Conservation (phyloP, 1,140 invertebrate species). For the Ips nitidus region DNA sequence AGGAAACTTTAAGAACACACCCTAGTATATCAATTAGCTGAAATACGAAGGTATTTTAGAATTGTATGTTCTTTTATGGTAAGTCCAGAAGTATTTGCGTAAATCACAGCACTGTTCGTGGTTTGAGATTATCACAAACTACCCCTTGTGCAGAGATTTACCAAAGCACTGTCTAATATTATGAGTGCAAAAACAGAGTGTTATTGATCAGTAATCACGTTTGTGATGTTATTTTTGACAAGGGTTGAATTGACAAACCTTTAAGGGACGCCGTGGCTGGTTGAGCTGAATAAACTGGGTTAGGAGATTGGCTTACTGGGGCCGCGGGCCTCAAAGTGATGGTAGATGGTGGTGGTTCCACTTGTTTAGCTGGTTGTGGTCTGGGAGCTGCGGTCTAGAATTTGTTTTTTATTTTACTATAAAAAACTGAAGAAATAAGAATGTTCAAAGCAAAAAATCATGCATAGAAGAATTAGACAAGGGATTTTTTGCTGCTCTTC, state of each 20-base stretch:
- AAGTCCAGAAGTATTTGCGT: too few relatives aligned
- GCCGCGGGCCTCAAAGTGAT: constrained; percentile 70
- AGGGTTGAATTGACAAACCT: constrained; percentile 51
- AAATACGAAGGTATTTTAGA: too few relatives aligned
- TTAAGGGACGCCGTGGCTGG: constrained; percentile 66
- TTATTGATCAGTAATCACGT: neutral
- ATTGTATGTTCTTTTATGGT: too few relatives aligned
- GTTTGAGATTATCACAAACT: too few relatives aligned
- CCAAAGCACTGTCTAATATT: too few relatives aligned
- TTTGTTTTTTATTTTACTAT: constrained; percentile 4
- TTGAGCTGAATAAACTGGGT: constrained; percentile 66
- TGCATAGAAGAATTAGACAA: too few relatives aligned
- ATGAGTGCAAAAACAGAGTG: neutral
- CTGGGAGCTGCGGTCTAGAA: constrained; percentile 29
- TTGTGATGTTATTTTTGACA: too few relatives aligned
- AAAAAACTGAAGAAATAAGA: neutral
- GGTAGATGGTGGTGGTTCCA: constrained; percentile 60
- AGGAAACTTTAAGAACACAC: too few relatives aligned
- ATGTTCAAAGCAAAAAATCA: neutral
- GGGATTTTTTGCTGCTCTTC: too few relatives aligned
- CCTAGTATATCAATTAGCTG: too few relatives aligned
- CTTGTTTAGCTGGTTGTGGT: constrained; percentile 35
- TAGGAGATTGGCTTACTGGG: constrained; percentile 70
- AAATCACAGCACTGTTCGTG: too few relatives aligned
- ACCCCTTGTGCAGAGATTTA: too few relatives aligned